Conservation (phyloP, 2,797 vertebrate genomes). For the Acanthurus leucopareius region DNA sequence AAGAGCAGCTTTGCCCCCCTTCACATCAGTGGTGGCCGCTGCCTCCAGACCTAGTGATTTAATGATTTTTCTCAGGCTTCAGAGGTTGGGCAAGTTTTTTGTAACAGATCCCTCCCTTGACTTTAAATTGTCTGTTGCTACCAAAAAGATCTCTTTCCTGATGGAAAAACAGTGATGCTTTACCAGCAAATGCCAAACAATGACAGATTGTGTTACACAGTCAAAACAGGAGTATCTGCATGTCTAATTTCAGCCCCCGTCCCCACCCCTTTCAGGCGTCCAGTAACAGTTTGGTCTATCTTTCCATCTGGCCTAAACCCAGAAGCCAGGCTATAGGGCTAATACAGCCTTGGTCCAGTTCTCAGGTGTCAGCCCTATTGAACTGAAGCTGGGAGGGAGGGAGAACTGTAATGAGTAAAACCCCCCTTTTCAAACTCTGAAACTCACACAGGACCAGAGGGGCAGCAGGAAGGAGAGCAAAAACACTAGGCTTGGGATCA, state of each 20-base stretch:
- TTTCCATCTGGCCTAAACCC: conserved; percentile 63
- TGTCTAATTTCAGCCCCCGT: conserved; percentile 51
- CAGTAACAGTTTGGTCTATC: conserved; percentile 53
- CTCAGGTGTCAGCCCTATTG: conserved; percentile 74
- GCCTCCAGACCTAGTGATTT: conserved; percentile 69
- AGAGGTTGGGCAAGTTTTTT: conserved; percentile 42
- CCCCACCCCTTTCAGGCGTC: conserved; percentile 41
- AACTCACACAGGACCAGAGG: conserved; percentile 51
- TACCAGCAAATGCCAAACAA: conserved; percentile 58
- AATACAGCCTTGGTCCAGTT: conserved; percentile 45
- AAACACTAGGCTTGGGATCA: conserved; percentile 31
- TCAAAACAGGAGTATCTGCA: conserved; percentile 51
- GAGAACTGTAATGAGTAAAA: conserved; percentile 38
- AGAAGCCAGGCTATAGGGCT: conserved; percentile 53
- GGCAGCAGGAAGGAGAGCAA: conserved; percentile 37
- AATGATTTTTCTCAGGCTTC: conserved; percentile 73
- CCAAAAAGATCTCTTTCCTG: conserved; percentile 42
- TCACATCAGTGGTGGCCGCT: conserved; percentile 70
- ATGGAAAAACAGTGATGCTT: conserved; percentile 38
- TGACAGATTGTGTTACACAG: conserved; percentile 46
- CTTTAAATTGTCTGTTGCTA: conserved; percentile 47
- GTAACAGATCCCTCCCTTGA: conserved; percentile 54
- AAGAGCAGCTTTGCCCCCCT: conserved; percentile 63
- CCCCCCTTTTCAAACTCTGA: conserved; percentile 42
- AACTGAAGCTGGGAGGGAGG: conserved; percentile 57